Base-by-base conservation (phyloP, 2,113 vertebrate species). In the Sapajus apella region DNA sequence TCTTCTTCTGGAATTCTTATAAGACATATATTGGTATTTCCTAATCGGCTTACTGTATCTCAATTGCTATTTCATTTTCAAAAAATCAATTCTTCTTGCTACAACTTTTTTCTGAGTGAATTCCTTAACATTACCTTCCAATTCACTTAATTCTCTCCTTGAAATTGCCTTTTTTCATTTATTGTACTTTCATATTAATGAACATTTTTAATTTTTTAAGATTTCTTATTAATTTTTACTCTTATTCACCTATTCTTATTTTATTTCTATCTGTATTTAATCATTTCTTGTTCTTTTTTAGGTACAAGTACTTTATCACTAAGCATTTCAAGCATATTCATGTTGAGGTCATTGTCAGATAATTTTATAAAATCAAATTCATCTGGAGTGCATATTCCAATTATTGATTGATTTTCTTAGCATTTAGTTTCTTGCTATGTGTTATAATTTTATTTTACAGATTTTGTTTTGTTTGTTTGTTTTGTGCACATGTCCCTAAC, bases 131-230 rank as follows among this genome's bases (percentile, higher is more conserved):
- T 84, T 90, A 87, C 27, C 21, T 77, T 87, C 47, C 73, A 88
- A 40, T 11, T 94, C 43, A 80, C 55, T 93, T 30, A 81, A 25
- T 91, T 27, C 23, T 95, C 13, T 81, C 27, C 55, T 96, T 90
- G 11, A 95, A 94, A 76, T 75, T 72, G 4, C 27, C 50, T 56
- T 70, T 73, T 90, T 6, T 9, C 27, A 55, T 83, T 50, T 68
- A 61, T 70, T 94, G 6, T 14, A 92, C 76, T 92, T 93, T 87
- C 68, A 79, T 61, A 0, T 95, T 56, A 97, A 8, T 87, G 70
- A 92, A 84, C 25, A 52, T 96, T 86, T 80, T 96, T 97, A 79
- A 56, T 72, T 83, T 86, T 55, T 82, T 94, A 80, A 94, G 61
- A 89, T 89, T 91, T 93, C 55, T 90, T 13, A 92, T 56, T 81